A percentile compares a stretch with the other conserved stretches of the same genome.
These are phyloP conservation scores for Epiperipatus broadwayi DNA, from an alignment of 2,888 invertebrate genomes.

Conservation along the genomic window DNA sequence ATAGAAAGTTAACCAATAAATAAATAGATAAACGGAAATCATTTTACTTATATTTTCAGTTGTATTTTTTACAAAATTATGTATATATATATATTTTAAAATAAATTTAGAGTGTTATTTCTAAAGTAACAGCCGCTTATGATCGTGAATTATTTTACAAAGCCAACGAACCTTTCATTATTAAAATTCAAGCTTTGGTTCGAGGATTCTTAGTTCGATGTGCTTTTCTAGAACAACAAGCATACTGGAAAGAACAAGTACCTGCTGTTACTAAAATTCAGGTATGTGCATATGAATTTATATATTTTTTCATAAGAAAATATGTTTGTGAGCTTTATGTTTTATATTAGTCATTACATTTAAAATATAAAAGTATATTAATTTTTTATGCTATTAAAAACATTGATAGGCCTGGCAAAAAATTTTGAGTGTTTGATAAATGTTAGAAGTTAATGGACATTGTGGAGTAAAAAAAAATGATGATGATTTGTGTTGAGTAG, in stretches of 20 bases:
- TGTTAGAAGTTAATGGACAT: no score
- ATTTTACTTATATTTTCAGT: slow-evolving; percentile 7
- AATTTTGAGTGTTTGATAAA: no score
- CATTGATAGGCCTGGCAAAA: no score
- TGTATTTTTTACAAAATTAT: no score
- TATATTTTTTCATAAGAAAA: slow-evolving; percentile 4
- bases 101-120: slow-evolving; percentile 18
- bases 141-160: slow-evolving; percentile 25
- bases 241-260: slow-evolving; percentile 22
- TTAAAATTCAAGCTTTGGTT: slow-evolving; percentile 39
- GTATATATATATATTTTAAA: slow-evolving; percentile 6
- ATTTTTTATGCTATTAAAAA: no score
- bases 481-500: no score
- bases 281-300: slow-evolving; percentile 20
- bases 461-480: no score
- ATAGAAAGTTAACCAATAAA: no score
- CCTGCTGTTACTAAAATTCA: slow-evolving; percentile 27
- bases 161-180: slow-evolving; percentile 31
- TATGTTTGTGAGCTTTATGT: no score
- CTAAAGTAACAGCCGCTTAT: slow-evolving; percentile 22
- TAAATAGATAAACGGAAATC: no score
- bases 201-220: slow-evolving; percentile 41
- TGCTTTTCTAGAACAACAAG: slow-evolving; percentile 25
- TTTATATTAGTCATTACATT: no score
- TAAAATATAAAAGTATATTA: no score